A percentile compares a stretch with the other conserved stretches of the same genome.
Evolutionary conservation across 2,888 invertebrate genomes (phyloP).

Genomic region (Apoda limacodes): DNA sequence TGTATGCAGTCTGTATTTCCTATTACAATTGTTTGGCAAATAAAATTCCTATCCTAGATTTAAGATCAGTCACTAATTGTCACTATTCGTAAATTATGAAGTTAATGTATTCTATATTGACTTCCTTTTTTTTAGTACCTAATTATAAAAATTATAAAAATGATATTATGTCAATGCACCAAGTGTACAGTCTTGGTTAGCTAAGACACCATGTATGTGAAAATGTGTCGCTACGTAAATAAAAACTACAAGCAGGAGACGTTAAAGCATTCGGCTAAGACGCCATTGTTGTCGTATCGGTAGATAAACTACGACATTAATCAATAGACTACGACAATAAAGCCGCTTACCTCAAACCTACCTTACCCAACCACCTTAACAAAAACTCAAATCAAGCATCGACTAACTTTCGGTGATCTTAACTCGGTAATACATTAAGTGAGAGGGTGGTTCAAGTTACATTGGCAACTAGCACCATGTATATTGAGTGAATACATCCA

Average conservation of each 20-base stretch:
- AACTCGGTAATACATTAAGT: constrained; percentile 1
- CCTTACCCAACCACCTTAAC: constrained; percentile 29
- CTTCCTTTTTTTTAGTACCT: no score
- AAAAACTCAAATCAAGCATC: constrained; percentile 25
- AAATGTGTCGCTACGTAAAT: constrained; percentile 41
- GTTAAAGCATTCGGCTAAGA: constrained; percentile 58
- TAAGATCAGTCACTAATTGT: no score
- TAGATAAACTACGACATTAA: constrained; percentile 65
- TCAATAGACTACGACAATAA: constrained; percentile 59
- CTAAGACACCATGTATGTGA: constrained; percentile 41
- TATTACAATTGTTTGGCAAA: no score
- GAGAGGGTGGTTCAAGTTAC: constrained; percentile 23
- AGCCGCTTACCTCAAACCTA: constrained; percentile 49
- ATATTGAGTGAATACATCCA: constrained; percentile 43
- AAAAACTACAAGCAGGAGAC: constrained; percentile 52
- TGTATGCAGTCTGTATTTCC: no score
- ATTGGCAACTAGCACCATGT: constrained; percentile 26
- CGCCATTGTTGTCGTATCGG: constrained; percentile 64
- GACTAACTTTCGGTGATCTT: constrained; percentile 7
- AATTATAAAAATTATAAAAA: no score
- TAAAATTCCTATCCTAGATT: no score
- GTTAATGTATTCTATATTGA: no score
- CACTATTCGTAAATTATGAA: no score
- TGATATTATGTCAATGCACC: no score
- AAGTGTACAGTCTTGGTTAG: no score